phyloP scores from a whole-genome alignment of 2,113 vertebrate species.

The Aviceda subcristata region DNA sequence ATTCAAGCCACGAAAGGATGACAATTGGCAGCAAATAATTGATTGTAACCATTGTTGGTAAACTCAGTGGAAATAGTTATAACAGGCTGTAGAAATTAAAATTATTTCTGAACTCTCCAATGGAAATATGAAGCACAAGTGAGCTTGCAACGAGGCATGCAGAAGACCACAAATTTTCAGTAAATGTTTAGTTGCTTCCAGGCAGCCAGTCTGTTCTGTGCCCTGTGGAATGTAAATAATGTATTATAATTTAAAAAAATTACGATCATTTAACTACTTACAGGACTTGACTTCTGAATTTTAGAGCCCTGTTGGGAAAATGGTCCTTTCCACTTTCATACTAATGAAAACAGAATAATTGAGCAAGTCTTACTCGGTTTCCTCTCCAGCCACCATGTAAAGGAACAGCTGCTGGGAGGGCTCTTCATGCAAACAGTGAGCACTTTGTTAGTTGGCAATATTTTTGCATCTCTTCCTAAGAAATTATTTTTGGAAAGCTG shows the following conservation, averaged over 20 bases:
- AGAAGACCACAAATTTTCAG: not conserved
- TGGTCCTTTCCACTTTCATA: constrained; percentile 13
- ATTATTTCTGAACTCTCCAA: not conserved
- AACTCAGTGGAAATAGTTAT: not conserved
- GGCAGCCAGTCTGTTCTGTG: not conserved
- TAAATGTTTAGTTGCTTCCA: not conserved
- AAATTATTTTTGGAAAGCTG: not conserved
- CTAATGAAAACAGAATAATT: not conserved
- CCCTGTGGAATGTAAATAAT: constrained; percentile 44
- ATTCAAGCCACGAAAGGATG: not conserved
- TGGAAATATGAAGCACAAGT: not conserved
- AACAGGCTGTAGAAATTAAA: not conserved
- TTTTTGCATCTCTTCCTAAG: constrained; percentile 1
- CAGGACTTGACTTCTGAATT: constrained; percentile 25
- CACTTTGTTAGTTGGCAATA: not conserved
- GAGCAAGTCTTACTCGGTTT: not conserved
- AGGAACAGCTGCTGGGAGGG: constrained; percentile 19
- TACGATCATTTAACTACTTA: constrained; percentile 13
- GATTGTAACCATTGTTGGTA: not conserved
- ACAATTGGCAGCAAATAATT: not conserved
- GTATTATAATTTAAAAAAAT: not conserved
- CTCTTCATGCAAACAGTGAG: not conserved
- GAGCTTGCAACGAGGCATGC: not conserved
- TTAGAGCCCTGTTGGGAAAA: constrained; percentile 50
- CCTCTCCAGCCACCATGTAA: not conserved